A percentile compares a stretch with the other conserved stretches of the same genome.
Evolutionary conservation across 1,140 invertebrate species (phyloP).

Genomic region (Leptopilina clavipes): DNA sequence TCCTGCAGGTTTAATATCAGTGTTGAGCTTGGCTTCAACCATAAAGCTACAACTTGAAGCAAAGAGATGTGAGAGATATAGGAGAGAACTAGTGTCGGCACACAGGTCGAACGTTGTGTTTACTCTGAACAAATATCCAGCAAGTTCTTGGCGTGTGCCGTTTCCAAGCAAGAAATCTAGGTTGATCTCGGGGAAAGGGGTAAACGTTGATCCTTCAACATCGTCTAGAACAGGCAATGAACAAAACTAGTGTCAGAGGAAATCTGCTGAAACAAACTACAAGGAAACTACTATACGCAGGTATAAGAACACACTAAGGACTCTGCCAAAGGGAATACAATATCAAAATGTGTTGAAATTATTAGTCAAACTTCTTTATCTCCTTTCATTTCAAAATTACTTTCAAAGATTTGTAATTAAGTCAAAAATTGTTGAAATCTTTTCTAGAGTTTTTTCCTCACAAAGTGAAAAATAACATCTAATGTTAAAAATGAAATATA

Average conservation of each 20-base stretch:
- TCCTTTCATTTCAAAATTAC: no score
- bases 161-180: neutral
- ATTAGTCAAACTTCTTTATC: no score
- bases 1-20: slow-evolving; percentile 7
- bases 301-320: neutral
- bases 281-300: neutral
- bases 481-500: no score
- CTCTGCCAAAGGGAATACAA: neutral
- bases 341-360: neutral
- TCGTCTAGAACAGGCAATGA: slow-evolving; percentile 16
- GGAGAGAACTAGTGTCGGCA: slow-evolving; percentile 22
- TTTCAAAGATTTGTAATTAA: no score
- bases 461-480: no score
- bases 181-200: neutral
- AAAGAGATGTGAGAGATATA: slow-evolving; percentile 10
- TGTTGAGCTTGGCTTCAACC: neutral
- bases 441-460: no score
- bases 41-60: slow-evolving; percentile 9
- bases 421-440: no score
- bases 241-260: slow-evolving; percentile 31
- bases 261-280: slow-evolving; percentile 4
- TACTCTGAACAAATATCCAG: slow-evolving; percentile 25
- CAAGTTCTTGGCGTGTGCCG: slow-evolving; percentile 11
- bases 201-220: slow-evolving; percentile 23
- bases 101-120: slow-evolving; percentile 31